Conservation (phyloP, 2,113 vertebrate species). For the Siphamia tubifer region DNA sequence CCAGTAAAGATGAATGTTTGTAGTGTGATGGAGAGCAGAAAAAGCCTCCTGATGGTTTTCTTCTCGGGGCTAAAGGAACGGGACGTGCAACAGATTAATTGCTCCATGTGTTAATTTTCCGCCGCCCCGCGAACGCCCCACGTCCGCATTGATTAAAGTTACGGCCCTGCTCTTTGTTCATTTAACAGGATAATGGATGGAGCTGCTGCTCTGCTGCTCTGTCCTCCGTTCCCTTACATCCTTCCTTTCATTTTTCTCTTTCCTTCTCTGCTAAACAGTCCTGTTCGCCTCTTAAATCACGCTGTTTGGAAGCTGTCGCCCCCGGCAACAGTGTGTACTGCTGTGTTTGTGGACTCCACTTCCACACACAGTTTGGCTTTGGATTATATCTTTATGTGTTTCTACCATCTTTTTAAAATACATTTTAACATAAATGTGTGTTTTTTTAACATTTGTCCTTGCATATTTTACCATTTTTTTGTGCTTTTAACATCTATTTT, state of each 20-base stretch:
- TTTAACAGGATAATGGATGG: slow-evolving; percentile 68
- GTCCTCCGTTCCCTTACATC: slow-evolving; percentile 19
- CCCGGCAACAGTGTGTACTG: slow-evolving; percentile 22
- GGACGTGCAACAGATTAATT: slow-evolving; percentile 56
- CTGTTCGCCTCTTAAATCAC: slow-evolving; percentile 64
- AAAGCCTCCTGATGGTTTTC: slow-evolving; percentile 20
- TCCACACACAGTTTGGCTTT: slow-evolving; percentile 51
- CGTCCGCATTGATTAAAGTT: slow-evolving; percentile 70
- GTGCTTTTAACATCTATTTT: too few relatives aligned
- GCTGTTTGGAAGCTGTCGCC: slow-evolving; percentile 65
- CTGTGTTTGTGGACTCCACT: slow-evolving; percentile 24
- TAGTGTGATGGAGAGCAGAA: slow-evolving; percentile 16
- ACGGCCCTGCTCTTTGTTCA: slow-evolving; percentile 59
- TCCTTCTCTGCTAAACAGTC: slow-evolving; percentile 48
- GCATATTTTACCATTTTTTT: too few relatives aligned
- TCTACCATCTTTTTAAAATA: too few relatives aligned
- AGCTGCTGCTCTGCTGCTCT: slow-evolving; percentile 19
- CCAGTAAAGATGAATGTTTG: slow-evolving; percentile 4
- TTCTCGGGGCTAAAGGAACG: neutral
- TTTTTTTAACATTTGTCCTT: too few relatives aligned
- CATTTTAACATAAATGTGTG: too few relatives aligned
- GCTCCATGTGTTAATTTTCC: slow-evolving; percentile 59
- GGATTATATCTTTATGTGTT: too few relatives aligned
- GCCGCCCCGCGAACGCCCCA: slow-evolving; percentile 25
- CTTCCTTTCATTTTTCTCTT: slow-evolving; percentile 14